A percentile compares a stretch with the other conserved stretches of the same genome.
phyloP scores from a whole-genome alignment of 2,888 invertebrate species.

The Drosophila mercatorum region DNA sequence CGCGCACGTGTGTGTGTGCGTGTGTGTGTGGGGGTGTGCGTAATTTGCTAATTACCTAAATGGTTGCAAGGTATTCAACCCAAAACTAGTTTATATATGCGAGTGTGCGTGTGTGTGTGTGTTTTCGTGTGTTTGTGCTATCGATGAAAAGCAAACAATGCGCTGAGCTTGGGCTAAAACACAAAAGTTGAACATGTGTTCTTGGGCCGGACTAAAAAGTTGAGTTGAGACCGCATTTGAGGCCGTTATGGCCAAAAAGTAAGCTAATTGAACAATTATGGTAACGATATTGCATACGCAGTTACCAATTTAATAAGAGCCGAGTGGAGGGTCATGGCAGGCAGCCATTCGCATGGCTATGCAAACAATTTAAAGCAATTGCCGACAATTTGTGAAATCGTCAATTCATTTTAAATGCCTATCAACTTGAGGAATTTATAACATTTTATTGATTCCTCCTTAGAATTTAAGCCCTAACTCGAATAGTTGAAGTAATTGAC shows the following conservation, averaged over 20 bases:
- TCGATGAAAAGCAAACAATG: conserved; percentile 46
- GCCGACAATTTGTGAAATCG: neutral
- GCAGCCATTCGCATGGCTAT: neutral
- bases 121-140: conserved; percentile 31
- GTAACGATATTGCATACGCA: conserved; percentile 41
- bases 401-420: neutral
- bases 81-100: conserved; percentile 8
- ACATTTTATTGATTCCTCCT: neutral
- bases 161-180: conserved; percentile 14
- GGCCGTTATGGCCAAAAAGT: conserved; percentile 20
- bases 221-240: conserved; percentile 17
- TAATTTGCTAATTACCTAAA: conserved; percentile 77
- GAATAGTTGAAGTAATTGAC: neutral
- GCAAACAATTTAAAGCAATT: conserved; percentile 12
- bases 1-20: conserved; percentile 37
- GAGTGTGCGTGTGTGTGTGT: conserved; percentile 2
- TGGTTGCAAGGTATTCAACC: conserved; percentile 62
- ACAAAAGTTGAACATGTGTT: conserved; percentile 29
- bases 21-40: conserved; percentile 36
- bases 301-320: conserved; percentile 18
- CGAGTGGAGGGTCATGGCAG: too few relatives aligned
- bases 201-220: conserved; percentile 33
- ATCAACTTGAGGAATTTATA: neutral
- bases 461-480: too few relatives aligned
- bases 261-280: conserved; percentile 58